phyloP scores from a whole-genome alignment of 2,797 vertebrate species.

The Sebastes miniatus region DNA sequence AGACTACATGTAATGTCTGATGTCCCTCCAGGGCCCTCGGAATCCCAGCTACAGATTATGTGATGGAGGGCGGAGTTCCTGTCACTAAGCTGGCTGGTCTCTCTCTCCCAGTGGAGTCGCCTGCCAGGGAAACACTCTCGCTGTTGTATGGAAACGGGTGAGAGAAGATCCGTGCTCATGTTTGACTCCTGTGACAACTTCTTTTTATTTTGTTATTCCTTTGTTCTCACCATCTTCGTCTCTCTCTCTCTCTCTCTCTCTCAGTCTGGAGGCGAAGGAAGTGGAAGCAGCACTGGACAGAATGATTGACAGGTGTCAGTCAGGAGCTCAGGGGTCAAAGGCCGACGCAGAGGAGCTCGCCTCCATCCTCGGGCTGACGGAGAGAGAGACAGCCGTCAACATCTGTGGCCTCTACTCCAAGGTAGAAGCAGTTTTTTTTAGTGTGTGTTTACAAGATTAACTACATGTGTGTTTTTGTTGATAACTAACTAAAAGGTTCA shows the following conservation, averaged over 20 bases:
- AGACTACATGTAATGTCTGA: not conserved
- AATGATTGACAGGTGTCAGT: conserved; percentile 74
- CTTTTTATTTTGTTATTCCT: not conserved
- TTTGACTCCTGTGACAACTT: not conserved
- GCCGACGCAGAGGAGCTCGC: conserved; percentile 60
- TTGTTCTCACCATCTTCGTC: not conserved
- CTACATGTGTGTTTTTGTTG: not conserved
- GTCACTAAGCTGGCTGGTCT: conserved; percentile 83
- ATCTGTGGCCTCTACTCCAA: conserved; percentile 76
- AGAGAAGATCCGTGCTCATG: not conserved
- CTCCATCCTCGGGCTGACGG: conserved; percentile 60
- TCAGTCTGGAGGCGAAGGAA: conserved; percentile 56
- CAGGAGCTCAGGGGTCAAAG: conserved; percentile 23
- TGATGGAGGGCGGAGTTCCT: conserved; percentile 86
- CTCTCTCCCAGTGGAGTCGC: conserved; percentile 85
- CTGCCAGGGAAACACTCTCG: conserved; percentile 79
- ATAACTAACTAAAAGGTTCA: no score
- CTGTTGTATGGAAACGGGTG: conserved; percentile 81
- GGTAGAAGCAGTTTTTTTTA: conserved; percentile 45
- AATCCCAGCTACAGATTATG: conserved; percentile 87
- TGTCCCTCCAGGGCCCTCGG: conserved; percentile 78
- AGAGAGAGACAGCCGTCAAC: conserved; percentile 34
- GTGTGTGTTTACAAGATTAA: not conserved
- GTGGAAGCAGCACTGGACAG: conserved; percentile 52
- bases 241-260: not conserved